phyloP scores from a whole-genome alignment of 2,888 invertebrate species.

The Prosopocoilus inquinatus region DNA sequence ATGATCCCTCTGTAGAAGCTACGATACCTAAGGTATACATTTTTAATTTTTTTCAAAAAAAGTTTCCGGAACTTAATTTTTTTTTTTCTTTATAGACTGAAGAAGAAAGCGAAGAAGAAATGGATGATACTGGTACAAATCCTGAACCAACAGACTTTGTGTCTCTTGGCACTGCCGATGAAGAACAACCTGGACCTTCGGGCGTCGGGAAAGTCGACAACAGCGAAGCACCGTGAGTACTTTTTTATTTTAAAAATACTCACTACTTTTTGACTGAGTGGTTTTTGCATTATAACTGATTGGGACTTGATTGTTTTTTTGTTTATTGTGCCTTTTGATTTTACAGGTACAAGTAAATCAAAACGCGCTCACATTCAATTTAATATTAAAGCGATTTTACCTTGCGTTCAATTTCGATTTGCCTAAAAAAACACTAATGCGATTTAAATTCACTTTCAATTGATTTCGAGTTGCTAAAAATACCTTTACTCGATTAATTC shows the following conservation, averaged over 20 bases:
- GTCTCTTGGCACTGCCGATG: constrained; percentile 42
- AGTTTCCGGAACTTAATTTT: neutral
- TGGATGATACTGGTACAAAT: constrained; percentile 36
- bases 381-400: no score
- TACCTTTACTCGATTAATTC: no score
- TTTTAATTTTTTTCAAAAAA: neutral
- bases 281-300: constrained; percentile 3
- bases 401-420: no score
- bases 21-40: constrained; percentile 37
- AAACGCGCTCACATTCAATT: no score
- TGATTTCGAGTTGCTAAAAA: no score
- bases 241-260: constrained; percentile 31
- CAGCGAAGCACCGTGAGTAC: constrained; percentile 50
- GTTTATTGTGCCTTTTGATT: no score
- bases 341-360: no score
- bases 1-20: constrained; percentile 29
- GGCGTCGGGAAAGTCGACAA: constrained; percentile 42
- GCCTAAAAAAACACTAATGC: no score
- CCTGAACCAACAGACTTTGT: constrained; percentile 39
- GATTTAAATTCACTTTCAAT: no score
- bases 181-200: constrained; percentile 49
- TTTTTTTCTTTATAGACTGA: constrained; percentile 38
- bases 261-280: neutral
- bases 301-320: neutral
- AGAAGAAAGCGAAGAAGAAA: constrained; percentile 41